A percentile compares a stretch with the other conserved stretches of the same genome.
These are phyloP conservation scores for Embidobia sp. DNA, from an alignment of 2,888 invertebrate genomes.

Conservation along the genomic window DNA sequence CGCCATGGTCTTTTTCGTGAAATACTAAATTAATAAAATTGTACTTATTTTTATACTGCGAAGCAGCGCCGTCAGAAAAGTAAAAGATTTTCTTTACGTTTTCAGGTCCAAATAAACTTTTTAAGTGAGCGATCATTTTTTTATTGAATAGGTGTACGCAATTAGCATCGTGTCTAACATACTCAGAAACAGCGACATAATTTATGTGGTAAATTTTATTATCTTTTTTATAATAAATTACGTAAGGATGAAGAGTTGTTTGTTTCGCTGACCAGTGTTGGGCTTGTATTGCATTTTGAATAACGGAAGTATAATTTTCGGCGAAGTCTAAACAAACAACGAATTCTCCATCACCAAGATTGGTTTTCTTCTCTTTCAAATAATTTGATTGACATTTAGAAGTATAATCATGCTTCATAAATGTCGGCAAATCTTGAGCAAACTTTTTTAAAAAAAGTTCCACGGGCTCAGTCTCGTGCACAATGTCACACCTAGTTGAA, in stretches of 20 bases:
- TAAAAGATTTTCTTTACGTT: conserved; percentile 27
- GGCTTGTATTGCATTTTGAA: conserved; percentile 13
- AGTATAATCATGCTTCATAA: conserved; percentile 7
- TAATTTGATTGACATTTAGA: conserved; percentile 6
- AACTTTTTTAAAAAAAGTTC: conserved; percentile 1
- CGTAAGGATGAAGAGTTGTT: conserved; percentile 20
- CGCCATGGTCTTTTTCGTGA: conserved; percentile 18
- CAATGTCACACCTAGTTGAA: neutral
- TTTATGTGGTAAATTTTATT: conserved; percentile 5
- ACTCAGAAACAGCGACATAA: conserved; percentile 14
- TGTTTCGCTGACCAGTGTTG: conserved; percentile 6
- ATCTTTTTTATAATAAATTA: conserved; percentile 28
- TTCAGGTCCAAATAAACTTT: conserved; percentile 7
- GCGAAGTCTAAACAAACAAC: conserved; percentile 8
- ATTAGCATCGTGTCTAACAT: conserved; percentile 12
- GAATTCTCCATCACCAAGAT: conserved; percentile 2
- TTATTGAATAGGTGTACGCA: conserved; percentile 35
- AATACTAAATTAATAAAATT: conserved; percentile 29
- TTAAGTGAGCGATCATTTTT: conserved; percentile 27
- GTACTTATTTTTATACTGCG: conserved; percentile 15
- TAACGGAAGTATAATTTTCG: conserved; percentile 10
- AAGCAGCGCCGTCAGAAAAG: conserved; percentile 30
- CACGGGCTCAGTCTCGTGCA: neutral
- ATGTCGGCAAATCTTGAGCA: neutral
- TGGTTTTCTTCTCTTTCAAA: conserved; percentile 10